Base-by-base conservation (phyloP, 92 coral and sea anemone genomes). In the Montipora capitata region DNA sequence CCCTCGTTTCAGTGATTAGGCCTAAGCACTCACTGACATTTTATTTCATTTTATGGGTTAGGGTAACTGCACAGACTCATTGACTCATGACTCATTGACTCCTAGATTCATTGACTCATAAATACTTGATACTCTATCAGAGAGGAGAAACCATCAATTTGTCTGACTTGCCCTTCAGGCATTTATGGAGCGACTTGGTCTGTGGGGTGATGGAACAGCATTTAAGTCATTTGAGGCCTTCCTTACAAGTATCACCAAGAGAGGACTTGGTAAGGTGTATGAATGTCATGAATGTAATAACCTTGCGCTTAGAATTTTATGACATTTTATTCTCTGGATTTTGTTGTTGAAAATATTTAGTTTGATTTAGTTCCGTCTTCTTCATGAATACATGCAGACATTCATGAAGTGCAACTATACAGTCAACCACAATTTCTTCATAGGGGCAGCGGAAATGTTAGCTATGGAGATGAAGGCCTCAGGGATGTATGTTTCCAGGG, bases 391-490 rank as follows among this genome's bases (percentile, higher is more conserved):
- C 9, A 45, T 45, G 51, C 9, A 45, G 51, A 8, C 5, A 5
- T 45, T 45, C 6, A 5, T 45, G 51, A 45, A 0, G 51, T 45
- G 5, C 5, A 16, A 63, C 18, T 63, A 15, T 63, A 16, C 40
- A 17, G 35, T 63, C 75, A 2, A 14, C 10, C 67, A 35, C 15
- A 59, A 0, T 66, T 61, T 27, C 9, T 45, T 40, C 42, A 8
- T 74, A 97, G 99, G 99, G 39, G 99, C 99, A 56, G 94, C 96
- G 17, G 99, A 97, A 79, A 97, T 97, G 99, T 92, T 97, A 56
- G 99, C 99, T 10, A 97, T 97, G 99, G 99, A 97, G 79, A 97
- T 97, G 99, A 97, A 97, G 63, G 99, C 99, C 5, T 94, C 97
- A 13, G 99, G 98, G 69, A 96, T 97, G 98, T 97, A 97, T 75